These are phyloP conservation scores for Drosophila borborema DNA, from an alignment of 2,888 invertebrate species.

Conservation along the genomic window DNA sequence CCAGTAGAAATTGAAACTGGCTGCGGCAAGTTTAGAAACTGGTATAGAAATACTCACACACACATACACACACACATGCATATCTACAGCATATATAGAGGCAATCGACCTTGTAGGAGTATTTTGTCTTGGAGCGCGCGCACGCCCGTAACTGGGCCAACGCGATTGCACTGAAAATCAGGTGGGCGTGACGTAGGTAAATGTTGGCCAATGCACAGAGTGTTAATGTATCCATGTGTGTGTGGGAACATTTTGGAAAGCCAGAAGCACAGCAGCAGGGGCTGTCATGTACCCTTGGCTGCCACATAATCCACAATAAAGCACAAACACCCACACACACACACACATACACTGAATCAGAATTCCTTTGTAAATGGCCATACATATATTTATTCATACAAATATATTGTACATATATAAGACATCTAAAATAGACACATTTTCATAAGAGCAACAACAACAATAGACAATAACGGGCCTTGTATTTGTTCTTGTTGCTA, in stretches of 20 bases:
- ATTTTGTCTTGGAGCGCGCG: constrained; percentile 79
- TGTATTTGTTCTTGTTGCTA: constrained; percentile 63
- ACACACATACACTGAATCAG: constrained; percentile 1
- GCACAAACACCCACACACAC: constrained; percentile 26
- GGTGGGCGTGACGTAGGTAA: constrained; percentile 80
- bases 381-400: constrained; percentile 2
- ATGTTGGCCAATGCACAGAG: constrained; percentile 70
- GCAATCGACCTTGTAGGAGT: constrained; percentile 81
- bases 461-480: constrained; percentile 57
- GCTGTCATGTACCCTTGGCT: constrained; percentile 66
- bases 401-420: constrained; percentile 7
- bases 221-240: constrained; percentile 39
- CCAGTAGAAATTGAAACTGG: constrained; percentile 81
- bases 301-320: constrained; percentile 71
- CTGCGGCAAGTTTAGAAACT: constrained; percentile 81
- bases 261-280: constrained; percentile 44
- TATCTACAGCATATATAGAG: constrained; percentile 43
- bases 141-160: constrained; percentile 81
- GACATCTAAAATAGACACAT: constrained; percentile 70
- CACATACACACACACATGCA: constrained; percentile 23
- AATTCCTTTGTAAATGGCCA: constrained; percentile 53
- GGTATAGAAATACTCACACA: constrained; percentile 71
- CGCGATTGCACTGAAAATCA: constrained; percentile 79
- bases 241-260: constrained; percentile 72
- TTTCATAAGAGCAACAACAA: constrained; percentile 71